Conservation (phyloP, 2,113 vertebrate species). For the Opisthocomus hoazin region DNA sequence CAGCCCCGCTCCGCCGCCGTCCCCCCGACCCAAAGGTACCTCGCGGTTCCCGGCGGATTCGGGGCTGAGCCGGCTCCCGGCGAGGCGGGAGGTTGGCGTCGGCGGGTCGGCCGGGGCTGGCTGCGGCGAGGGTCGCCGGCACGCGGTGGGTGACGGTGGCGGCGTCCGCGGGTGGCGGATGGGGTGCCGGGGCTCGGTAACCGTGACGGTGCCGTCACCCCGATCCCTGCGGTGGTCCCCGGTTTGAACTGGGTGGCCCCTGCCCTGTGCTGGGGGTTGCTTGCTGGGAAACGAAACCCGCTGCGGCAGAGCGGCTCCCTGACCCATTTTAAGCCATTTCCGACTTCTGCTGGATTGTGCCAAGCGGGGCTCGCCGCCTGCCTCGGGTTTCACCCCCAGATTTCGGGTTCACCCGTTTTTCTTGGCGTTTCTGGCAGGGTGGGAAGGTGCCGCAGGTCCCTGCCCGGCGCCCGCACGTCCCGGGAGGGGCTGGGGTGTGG, state of each 20-base stretch:
- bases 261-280: no score
- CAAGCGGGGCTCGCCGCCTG: accelerated
- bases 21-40: background rate
- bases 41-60: background rate
- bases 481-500: no score
- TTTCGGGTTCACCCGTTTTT: accelerated
- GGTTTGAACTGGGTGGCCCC: background rate
- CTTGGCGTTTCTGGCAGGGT: no score
- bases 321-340: background rate
- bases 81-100: background rate
- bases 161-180: accelerated
- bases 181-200: background rate
- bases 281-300: background rate
- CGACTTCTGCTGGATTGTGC: background rate
- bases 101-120: background rate
- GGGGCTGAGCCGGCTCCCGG: background rate
- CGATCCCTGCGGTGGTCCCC: background rate
- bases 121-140: background rate
- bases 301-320: background rate
- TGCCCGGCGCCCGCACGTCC: background rate
- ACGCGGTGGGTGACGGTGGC: accelerated
- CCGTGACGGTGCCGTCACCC: background rate
- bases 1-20: background rate
- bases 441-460: background rate
- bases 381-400: accelerated